Conservation (phyloP, 2,113 vertebrate species). For the Columba janthina region DNA sequence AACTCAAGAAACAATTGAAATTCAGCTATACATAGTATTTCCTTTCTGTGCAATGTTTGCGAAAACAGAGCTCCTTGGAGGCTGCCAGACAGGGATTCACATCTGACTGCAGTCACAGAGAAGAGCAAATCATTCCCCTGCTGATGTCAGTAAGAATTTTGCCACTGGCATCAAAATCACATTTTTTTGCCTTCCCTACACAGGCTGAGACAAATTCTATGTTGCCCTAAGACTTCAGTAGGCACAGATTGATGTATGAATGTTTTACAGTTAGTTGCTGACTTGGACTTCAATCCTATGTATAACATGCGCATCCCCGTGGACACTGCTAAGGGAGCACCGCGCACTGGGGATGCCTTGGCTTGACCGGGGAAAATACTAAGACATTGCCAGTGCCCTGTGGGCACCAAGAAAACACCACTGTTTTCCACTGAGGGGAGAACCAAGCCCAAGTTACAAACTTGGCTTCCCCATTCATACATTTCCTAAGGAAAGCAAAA, state of each 20-base stretch:
- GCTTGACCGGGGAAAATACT: not conserved
- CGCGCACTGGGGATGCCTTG: accelerated
- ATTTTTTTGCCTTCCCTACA: not conserved
- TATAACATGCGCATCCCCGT: not conserved
- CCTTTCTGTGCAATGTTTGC: not conserved
- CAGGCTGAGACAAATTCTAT: not conserved
- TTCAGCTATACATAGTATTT: not conserved
- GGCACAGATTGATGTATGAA: not conserved
- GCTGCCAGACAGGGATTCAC: not conserved
- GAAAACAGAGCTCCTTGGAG: constrained; percentile 10
- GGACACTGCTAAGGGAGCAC: not conserved
- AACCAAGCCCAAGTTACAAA: not conserved
- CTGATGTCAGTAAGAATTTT: constrained; percentile 16
- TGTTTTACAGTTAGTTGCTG: not conserved
- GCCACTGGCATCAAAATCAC: not conserved
- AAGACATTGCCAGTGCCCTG: not conserved
- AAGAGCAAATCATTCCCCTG: not conserved
- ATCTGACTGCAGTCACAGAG: not conserved
- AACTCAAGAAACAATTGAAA: constrained; percentile 21
- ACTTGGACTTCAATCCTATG: not conserved
- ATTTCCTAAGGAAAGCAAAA: not conserved
- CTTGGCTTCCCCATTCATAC: not conserved
- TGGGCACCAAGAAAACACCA: not conserved
- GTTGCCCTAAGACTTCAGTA: not conserved
- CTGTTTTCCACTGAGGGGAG: not conserved